These are phyloP conservation scores for Holacanthella duospinosa DNA, from an alignment of 2,888 invertebrate species.

Conservation along the genomic window DNA sequence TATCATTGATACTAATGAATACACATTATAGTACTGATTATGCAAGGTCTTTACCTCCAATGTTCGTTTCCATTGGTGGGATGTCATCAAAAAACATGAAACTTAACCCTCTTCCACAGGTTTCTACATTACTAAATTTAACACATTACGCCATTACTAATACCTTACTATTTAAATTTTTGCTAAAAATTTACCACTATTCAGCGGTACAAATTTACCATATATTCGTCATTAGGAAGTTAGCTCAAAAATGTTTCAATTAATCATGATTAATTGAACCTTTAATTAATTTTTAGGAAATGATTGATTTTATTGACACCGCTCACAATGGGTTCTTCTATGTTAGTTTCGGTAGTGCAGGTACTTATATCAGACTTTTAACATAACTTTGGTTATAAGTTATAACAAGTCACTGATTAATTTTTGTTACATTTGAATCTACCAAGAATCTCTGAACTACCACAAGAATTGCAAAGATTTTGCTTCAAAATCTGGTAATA, in stretches of 20 bases:
- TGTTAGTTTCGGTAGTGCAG: constrained; percentile 23
- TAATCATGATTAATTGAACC: no score
- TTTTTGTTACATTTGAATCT: no score
- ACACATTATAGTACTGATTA: constrained; percentile 69
- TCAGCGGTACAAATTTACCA: background rate
- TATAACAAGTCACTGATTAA: no score
- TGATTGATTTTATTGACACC: constrained; percentile 8
- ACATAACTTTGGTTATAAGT: no score
- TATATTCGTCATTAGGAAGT: no score
- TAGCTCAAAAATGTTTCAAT: no score
- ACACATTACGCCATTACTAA: no score
- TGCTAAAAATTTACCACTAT: background rate
- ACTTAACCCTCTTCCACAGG: constrained; percentile 22
- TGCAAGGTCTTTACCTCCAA: constrained; percentile 63
- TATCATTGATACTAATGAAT: constrained; percentile 69
- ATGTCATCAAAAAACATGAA: constrained; percentile 42
- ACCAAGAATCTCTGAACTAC: no score
- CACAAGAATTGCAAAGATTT: no score
- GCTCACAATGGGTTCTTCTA: constrained; percentile 22
- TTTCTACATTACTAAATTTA: no score
- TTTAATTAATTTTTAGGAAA: constrained; percentile 10
- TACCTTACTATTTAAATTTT: background rate
- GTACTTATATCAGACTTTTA: no score
- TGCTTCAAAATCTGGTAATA: no score
- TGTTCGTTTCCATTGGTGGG: constrained; percentile 73